Conservation (phyloP, 2,797 vertebrate species). For the Epinephelus malabaricus region DNA sequence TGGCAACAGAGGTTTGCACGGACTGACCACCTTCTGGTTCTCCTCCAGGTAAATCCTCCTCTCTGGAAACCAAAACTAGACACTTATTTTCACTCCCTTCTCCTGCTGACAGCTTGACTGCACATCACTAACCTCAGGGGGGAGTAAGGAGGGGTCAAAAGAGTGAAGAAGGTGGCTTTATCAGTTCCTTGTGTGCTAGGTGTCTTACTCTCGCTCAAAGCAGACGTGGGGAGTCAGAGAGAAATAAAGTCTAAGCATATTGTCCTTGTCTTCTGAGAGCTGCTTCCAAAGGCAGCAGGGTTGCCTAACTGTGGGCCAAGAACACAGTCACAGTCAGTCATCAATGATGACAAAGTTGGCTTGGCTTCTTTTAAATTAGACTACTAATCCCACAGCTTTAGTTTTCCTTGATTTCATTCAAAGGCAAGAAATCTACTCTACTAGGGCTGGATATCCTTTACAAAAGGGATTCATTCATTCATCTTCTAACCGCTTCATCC, state of each 20-base stretch:
- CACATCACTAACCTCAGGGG: constrained; percentile 37
- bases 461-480: no score
- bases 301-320: constrained; percentile 18
- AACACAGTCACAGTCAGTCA: constrained; percentile 35
- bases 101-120: constrained; percentile 55
- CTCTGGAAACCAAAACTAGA: constrained; percentile 54
- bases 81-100: constrained; percentile 50
- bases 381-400: constrained; percentile 19
- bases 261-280: no score
- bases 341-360: constrained; percentile 26
- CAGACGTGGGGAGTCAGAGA: constrained; percentile 40
- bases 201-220: constrained; percentile 53
- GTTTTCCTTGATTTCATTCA: neutral
- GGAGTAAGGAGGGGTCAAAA: constrained; percentile 14
- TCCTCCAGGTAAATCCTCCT: constrained; percentile 34
- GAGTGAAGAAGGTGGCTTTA: constrained; percentile 21
- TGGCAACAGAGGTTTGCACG: constrained; percentile 9
- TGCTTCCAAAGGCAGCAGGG: constrained; percentile 27
- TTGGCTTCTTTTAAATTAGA: constrained; percentile 13
- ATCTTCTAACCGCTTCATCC: no score
- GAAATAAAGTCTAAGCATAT: constrained; percentile 46
- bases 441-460: no score
- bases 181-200: constrained; percentile 23
- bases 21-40: constrained; percentile 31
- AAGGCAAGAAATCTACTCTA: no score